Evolutionary conservation across 2,797 vertebrate genomes (phyloP).

Genomic region (Xiphorhynchus erythropygius): DNA sequence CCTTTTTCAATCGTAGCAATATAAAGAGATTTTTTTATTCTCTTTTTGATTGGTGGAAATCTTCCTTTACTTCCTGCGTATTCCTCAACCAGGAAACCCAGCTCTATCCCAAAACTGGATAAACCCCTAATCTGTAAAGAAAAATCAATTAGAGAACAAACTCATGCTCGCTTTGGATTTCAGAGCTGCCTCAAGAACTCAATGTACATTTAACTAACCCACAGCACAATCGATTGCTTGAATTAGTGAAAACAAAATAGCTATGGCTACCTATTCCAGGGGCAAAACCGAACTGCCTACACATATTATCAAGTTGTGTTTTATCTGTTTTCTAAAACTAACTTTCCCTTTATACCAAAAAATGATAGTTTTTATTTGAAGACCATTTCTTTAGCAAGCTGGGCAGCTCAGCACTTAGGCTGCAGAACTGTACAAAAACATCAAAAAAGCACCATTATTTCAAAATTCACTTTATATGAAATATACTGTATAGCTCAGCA

Average conservation of each 20-base stretch:
- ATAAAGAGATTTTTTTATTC: slow-evolving; percentile 83
- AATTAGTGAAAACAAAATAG: neutral
- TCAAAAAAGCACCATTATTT: neutral
- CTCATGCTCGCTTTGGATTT: neutral
- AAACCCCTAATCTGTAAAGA: slow-evolving; percentile 84
- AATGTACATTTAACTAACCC: neutral
- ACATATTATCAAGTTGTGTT: neutral
- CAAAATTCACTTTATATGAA: neutral
- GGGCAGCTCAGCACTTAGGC: neutral
- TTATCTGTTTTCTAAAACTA: neutral
- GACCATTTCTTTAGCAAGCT: neutral
- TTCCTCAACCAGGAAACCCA: slow-evolving; percentile 96
- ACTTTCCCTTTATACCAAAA: neutral
- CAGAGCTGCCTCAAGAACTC: neutral
- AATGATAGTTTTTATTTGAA: neutral
- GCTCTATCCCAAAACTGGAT: slow-evolving; percentile 88
- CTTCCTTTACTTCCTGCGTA: slow-evolving; percentile 95
- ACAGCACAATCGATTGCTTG: neutral
- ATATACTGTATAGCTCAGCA: neutral
- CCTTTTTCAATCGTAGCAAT: slow-evolving; percentile 95
- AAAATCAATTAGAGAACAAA: neutral
- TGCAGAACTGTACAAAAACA: neutral
- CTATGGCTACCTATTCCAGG: neutral
- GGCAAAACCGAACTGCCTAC: neutral
- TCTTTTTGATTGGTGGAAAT: slow-evolving; percentile 91